Evolutionary conservation across 2,113 vertebrate species (phyloP).

Genomic region (Odontesthes bonariensis): DNA sequence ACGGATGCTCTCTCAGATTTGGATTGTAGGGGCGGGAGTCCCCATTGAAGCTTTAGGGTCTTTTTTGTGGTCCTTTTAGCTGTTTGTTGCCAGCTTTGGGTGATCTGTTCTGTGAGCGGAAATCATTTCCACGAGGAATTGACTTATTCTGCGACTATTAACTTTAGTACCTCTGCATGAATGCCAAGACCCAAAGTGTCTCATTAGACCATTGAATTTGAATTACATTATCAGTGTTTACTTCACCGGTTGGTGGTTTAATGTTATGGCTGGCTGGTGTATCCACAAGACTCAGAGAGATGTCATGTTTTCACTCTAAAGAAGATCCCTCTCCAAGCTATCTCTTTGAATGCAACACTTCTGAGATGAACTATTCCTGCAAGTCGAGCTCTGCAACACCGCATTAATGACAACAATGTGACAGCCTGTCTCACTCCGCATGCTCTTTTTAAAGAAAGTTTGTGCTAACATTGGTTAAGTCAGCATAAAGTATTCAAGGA

Average conservation of each 20-base stretch:
- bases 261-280: neutral
- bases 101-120: neutral
- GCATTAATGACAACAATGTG: conserved; percentile 60
- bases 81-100: neutral
- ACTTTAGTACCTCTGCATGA: too few species aligned
- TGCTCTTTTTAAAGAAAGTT: conserved; percentile 59
- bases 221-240: neutral
- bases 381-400: conserved; percentile 26
- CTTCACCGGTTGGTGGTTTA: neutral
- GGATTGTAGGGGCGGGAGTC: neutral
- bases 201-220: neutral
- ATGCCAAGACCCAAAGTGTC: neutral
- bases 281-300: neutral
- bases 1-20: neutral
- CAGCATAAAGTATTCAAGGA: conserved; percentile 57
- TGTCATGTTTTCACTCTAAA: conserved; percentile 25
- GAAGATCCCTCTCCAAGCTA: conserved; percentile 28
- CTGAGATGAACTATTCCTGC: conserved; percentile 5
- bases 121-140: neutral
- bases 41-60: neutral
- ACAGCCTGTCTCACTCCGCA: conserved; percentile 40
- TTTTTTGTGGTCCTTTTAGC: neutral
- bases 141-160: neutral
- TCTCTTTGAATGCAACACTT: conserved; percentile 22
- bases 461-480: conserved; percentile 53